Evolutionary conservation across 2,888 invertebrate genomes (phyloP), one percentile per base, ranked within the genome.

Genomic region (Ctena decussata): DNA sequence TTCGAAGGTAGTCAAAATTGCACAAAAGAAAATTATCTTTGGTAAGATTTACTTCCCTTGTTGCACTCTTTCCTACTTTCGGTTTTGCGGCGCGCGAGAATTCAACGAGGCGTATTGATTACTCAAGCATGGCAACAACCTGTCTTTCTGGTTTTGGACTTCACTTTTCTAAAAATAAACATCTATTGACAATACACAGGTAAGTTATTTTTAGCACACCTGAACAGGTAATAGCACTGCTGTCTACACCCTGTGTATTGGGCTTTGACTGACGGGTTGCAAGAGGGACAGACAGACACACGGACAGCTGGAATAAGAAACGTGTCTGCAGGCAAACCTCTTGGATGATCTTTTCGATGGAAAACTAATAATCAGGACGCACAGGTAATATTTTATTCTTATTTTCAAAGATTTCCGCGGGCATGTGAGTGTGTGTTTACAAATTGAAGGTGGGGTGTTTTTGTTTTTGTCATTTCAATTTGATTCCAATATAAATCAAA

Each of bases 141-240:
- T 71, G 88, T 86, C 84, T 27, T 77, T 84, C 88, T 71, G 86
- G 88, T 86, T 88, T 86, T 76, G 57, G 71, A 77, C 32, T 32
- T 27, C 32, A 32, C 53, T 35, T 53, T 71, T 37, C 84, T 88
- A 88, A 74, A 88, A 78, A 84, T 88, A 88, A 72, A 65, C 44
- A 21, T 37, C 21, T 46, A 77, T 77, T 81, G 82, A 82, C 85
- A 89, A 89, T 85, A 89, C 89, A 84, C 83, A 82, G 86, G 77
- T 83, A 74, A 41, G 73, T 79, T 89, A 85, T 81, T 83, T 76
- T 81, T 89, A 89, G 85, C 78, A 44, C 73, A 80, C 74, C 81
- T 82, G 81, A 78, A 72, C 75, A 60, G 82, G 70, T 73, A 49
- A 78, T 81, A 15, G 8, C 41, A 85, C 88, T n/a, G n/a, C n/a